Conservation (phyloP, 2,797 vertebrate species). For the Artibeus jamaicensis region DNA sequence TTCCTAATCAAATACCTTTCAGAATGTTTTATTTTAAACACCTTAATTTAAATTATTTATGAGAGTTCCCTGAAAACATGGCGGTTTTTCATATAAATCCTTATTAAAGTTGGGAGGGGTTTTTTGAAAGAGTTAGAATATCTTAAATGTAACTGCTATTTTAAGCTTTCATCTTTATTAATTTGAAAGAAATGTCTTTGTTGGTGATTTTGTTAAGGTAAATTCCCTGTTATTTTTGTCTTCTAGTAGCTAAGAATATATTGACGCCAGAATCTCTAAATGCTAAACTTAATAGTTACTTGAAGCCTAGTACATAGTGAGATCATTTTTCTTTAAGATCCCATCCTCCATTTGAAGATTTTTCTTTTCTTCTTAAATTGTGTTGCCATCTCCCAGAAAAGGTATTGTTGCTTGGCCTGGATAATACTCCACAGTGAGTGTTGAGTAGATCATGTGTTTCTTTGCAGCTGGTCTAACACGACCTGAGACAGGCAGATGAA, state of each 20-base stretch:
- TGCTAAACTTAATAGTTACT: not conserved
- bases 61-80: not conserved
- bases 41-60: slow-evolving; percentile 21
- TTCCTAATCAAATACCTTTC: not conserved
- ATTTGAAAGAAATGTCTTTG: not conserved
- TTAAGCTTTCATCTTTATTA: slow-evolving; percentile 2
- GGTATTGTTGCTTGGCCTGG: slow-evolving; percentile 45
- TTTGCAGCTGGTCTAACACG: not conserved
- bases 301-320: not conserved
- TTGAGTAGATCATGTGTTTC: not conserved
- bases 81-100: not conserved
- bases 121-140: not conserved
- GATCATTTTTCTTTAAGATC: slow-evolving; percentile 44
- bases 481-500: not conserved
- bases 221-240: not conserved
- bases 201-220: not conserved
- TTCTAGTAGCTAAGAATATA: not conserved
- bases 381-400: slow-evolving; percentile 68
- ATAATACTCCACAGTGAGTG: slow-evolving; percentile 29
- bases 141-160: not conserved
- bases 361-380: slow-evolving; percentile 37
- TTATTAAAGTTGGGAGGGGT: not conserved
- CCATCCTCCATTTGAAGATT: slow-evolving; percentile 51
- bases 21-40: slow-evolving; percentile 3
- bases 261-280: not conserved